Evolutionary conservation across 2,113 vertebrate species (phyloP).

Genomic region (Ciconia maguari): DNA sequence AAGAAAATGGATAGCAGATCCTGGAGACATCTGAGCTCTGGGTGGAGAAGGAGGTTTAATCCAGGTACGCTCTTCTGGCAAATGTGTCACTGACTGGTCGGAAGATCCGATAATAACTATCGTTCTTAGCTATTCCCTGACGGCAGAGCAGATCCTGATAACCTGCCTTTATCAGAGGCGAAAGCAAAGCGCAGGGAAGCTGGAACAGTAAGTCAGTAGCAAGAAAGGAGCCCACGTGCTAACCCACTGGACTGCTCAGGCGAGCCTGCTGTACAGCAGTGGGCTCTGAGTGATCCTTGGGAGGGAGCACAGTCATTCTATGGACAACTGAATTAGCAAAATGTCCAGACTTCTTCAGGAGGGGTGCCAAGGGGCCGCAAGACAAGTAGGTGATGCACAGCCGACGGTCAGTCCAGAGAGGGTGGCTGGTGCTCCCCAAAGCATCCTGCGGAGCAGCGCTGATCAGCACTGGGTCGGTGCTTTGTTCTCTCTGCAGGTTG

Average conservation of each 20-base stretch:
- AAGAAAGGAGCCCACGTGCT: background rate
- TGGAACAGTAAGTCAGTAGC: background rate
- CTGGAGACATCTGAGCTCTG: slow-evolving; percentile 14
- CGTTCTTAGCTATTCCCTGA: background rate
- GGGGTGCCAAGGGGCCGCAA: background rate
- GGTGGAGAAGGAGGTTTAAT: background rate
- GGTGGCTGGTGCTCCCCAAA: background rate
- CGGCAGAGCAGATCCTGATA: background rate
- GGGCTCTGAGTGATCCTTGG: background rate
- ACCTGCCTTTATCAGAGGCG: background rate
- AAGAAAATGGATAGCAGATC: slow-evolving; percentile 48
- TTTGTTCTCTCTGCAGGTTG: background rate
- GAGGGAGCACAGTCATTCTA: background rate
- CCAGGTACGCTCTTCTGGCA: background rate
- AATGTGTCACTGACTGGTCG: background rate
- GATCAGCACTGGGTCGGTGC: background rate
- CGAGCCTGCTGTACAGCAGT: background rate
- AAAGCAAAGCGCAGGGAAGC: background rate
- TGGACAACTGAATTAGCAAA: background rate
- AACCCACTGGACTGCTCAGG: background rate
- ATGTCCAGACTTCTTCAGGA: background rate
- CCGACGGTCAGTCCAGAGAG: background rate
- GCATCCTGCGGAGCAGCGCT: background rate
- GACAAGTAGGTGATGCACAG: background rate
- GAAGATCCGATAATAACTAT: background rate